Evolutionary conservation across 2,797 vertebrate species (phyloP), one percentile per base, ranked within the genome.

Genomic region (Chiloscyllium punctatum): DNA sequence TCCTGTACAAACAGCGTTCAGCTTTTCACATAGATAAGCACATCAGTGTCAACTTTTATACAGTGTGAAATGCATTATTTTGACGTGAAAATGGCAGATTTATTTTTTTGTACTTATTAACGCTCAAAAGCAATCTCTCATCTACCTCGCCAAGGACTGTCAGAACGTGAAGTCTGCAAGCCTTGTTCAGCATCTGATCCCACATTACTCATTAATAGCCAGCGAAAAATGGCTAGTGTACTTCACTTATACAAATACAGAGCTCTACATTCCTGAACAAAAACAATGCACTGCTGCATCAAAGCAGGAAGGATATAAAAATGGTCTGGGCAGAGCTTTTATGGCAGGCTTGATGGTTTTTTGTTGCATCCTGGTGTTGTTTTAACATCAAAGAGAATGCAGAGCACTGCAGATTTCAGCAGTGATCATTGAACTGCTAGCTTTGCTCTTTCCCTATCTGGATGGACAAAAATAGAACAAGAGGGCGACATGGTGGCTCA

Each of bases 1-100:
- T 92, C n/a, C 90, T 92, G 90, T 92, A 92, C 68, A 92, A 92
- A 92, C 90, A 92, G 37, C 66, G 69, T 92, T 69, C 90, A 92
- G n/a, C 66, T 92, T 92, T 66, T 25, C 68, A 66, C 90, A 69
- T 37, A 92, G 90, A 92, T 92, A 92, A 92, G 90, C 90, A 92
- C n/a, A 69, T 91, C 88, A 92, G 90, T 92, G 90, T 92, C 90
- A 92, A 62, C 62, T 69, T 42, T 92, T 69, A 92, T 92, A 69
- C 66, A 92, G 66, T 42, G 42, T 68, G 66, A 69, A 92, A 92
- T 92, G n/a, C 90, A 92, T 92, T 92, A 69, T 92, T 92, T 68
- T 92, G 90, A 92, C n/a, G 21, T 37, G 90, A 92, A 92, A 92
- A 92, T 69, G 90, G 90, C 90, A 92, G 90, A 92, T 92, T 42